Base-by-base conservation (phyloP, 92 coral and sea anemone species). In the Phymanthus crucifer region DNA sequence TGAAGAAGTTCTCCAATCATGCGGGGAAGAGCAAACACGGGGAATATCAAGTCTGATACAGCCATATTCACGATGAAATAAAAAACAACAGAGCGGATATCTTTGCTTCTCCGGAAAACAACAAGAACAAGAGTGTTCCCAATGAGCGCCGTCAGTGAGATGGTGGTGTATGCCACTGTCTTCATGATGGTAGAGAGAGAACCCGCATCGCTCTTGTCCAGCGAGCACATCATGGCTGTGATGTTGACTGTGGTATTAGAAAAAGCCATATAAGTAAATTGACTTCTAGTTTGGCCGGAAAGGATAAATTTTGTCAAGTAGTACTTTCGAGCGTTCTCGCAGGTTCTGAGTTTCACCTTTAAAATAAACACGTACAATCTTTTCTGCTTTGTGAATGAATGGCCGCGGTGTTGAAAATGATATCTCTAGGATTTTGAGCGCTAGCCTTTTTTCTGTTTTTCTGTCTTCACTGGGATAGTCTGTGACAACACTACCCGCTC, bases 11-110 rank as follows among this genome's bases (percentile, higher is more conserved):
- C 86, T 2, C 77, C 86, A 4, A 82, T 21, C 23, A 78, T 75
- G 3, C 86, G 72, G 40, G 86, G 86, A 36, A 82, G 74, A 2
- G 86, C 86, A 21, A 82, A 82, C 31, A 82, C 2, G 4, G 86
- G 86, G 73, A 82, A 47, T 23, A 82, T 69, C 43, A 82, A 45
- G 40, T 82, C 86, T 4, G 77, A 72, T 52, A 58, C 66, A 5
- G 86, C 86, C 86, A 82, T 82, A 36, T 82, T 82, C 2, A 73
- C 86, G n/a, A 82, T 74, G 27, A 82, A 82, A 65, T 65, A 82
- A 48, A 82, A 82, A 47, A 82, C 86, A 4, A 82, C 70, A 4
- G 79, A 58, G 29, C 86, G 86, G 21, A 82, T 69, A 10, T 82
- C 86, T 47, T 74, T 71, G 17, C 50, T 73, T 48, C 47, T 75